These are phyloP conservation scores for Lasioglossum lativentre DNA, from an alignment of 2,888 invertebrate species.

Conservation along the genomic window DNA sequence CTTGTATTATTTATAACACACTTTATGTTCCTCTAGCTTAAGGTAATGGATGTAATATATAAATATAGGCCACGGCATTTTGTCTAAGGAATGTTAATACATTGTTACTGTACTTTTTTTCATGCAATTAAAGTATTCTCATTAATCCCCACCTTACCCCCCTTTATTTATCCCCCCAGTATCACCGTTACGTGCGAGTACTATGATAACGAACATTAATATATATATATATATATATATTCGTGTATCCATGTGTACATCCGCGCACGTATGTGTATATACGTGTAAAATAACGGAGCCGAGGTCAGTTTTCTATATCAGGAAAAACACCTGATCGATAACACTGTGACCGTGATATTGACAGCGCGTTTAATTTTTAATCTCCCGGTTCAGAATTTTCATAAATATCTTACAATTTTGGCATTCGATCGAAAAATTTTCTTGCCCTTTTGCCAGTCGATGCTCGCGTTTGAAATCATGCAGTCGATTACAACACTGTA, in stretches of 20 bases:
- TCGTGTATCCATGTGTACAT: background rate
- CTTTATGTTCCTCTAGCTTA: constrained; percentile 72
- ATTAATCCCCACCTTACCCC: constrained; percentile 68
- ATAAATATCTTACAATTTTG: background rate
- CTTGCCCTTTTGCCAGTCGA: no score
- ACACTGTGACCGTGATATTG: background rate
- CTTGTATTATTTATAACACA: constrained; percentile 57
- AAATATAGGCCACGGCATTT: constrained; percentile 73
- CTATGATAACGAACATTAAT: constrained; percentile 13
- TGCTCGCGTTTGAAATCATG: no score
- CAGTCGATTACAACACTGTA: no score
- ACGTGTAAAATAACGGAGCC: constrained; percentile 10
- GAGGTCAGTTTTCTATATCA: background rate
- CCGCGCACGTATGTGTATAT: background rate
- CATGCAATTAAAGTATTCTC: constrained; percentile 79
- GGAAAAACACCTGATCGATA: background rate
- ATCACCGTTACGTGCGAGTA: background rate
- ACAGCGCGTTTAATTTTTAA: background rate
- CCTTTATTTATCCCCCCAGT: constrained; percentile 51
- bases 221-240: no score
- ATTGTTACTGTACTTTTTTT: constrained; percentile 77
- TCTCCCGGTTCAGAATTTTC: background rate
- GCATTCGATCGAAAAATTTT: background rate
- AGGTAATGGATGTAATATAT: constrained; percentile 80
- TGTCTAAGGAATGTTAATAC: constrained; percentile 82